phyloP scores from a whole-genome alignment of 2,888 invertebrate species.

The Leucophenga montana region DNA sequence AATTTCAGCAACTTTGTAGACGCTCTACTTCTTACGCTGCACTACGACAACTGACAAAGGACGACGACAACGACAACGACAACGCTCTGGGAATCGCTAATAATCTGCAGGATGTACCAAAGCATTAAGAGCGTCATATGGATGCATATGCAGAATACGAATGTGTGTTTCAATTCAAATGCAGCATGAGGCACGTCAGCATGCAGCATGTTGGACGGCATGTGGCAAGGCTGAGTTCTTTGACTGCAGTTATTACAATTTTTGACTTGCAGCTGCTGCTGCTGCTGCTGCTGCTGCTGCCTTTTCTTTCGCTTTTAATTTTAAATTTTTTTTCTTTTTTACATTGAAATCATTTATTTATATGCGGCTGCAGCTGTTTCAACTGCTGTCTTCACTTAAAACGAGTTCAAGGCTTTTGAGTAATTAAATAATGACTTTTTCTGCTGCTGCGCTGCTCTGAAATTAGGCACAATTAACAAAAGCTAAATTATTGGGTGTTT shows the following conservation, averaged over 20 bases:
- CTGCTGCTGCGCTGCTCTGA: too few species aligned
- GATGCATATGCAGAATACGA: conserved; percentile 19
- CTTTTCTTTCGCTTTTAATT: too few species aligned
- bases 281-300: too few species aligned
- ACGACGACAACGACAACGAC: neutral
- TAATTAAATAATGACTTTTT: neutral
- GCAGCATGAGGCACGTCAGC: conserved; percentile 28
- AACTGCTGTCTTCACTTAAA: neutral
- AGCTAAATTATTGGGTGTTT: too few species aligned
- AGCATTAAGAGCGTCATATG: conserved; percentile 1
- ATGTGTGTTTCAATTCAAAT: neutral
- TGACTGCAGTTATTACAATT: too few species aligned
- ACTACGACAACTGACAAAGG: too few species aligned
- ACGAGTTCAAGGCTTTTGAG: neutral
- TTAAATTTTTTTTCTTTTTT: too few species aligned
- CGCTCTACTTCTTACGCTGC: neutral
- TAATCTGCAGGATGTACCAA: conserved; percentile 1
- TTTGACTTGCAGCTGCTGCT: too few species aligned
- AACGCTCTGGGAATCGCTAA: neutral
- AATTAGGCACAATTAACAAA: too few species aligned
- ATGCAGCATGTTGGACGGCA: conserved; percentile 30
- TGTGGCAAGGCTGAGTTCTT: too few species aligned
- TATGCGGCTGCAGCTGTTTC: conserved; percentile 31
- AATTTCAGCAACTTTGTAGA: neutral
- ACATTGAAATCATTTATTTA: conserved; percentile 35